Evolutionary conservation across 2,113 vertebrate species (phyloP).

Genomic region (Saccopteryx leptura): DNA sequence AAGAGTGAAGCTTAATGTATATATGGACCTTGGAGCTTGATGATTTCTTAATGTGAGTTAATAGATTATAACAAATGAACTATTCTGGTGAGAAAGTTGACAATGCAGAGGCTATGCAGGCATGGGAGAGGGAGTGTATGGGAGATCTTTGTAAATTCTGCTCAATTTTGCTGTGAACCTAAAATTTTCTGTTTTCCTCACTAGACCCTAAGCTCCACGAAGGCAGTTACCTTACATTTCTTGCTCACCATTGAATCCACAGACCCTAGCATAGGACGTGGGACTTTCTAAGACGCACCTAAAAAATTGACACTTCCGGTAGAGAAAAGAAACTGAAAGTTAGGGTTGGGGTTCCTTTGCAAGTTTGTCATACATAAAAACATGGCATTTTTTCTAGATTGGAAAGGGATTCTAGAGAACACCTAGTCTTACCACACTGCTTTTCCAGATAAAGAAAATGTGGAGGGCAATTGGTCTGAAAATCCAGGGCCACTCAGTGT

Average conservation of each 20-base stretch:
- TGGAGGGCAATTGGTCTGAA: not conserved
- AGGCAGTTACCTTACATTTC: not conserved
- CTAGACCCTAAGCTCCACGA: not conserved
- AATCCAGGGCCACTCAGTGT: not conserved
- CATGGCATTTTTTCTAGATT: not conserved
- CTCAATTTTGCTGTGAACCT: not conserved
- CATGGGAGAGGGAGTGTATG: not conserved
- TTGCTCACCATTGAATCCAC: not conserved
- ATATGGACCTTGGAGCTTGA: not conserved
- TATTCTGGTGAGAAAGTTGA: not conserved
- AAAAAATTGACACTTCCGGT: not conserved
- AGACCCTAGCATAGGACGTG: not conserved
- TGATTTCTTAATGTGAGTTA: not conserved
- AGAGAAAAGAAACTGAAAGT: not conserved
- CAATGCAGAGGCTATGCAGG: not conserved
- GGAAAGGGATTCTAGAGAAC: not conserved
- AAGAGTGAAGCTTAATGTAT: not conserved
- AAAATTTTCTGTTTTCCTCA: not conserved
- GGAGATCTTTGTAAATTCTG: not conserved
- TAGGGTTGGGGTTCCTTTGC: not conserved
- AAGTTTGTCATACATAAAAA: not conserved
- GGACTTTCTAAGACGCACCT: not conserved
- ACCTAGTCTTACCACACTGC: not conserved
- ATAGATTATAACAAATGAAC: not conserved
- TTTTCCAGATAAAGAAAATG: slow-evolving; percentile 48